phyloP scores from a whole-genome alignment of 2,888 invertebrate species.

The Temnothorax unifasciatus region DNA sequence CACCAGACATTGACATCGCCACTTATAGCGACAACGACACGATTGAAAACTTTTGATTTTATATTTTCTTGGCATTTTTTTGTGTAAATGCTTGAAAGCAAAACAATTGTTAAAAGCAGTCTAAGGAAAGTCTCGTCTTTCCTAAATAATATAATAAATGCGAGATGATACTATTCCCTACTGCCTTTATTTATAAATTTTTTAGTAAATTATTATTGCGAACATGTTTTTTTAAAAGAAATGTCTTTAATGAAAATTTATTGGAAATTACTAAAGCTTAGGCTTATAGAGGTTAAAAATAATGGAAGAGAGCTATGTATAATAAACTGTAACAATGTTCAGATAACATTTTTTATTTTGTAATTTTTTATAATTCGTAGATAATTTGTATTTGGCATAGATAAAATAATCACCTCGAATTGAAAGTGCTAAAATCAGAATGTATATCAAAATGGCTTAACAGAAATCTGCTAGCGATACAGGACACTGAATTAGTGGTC shows the following conservation, averaged over 20 bases:
- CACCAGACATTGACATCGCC: constrained; percentile 64
- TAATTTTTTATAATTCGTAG: background rate
- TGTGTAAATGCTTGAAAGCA: background rate
- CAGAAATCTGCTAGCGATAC: background rate
- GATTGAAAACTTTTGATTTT: constrained; percentile 43
- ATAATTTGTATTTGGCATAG: background rate
- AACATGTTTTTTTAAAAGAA: background rate
- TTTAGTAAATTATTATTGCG: background rate
- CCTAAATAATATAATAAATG: background rate
- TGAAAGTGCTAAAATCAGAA: background rate
- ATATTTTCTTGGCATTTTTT: constrained; percentile 52
- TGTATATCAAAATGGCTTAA: background rate
- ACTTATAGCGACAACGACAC: constrained; percentile 67
- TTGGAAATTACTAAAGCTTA: constrained; percentile 6
- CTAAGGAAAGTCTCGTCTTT: background rate
- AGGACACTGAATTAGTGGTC: constrained; percentile 18
- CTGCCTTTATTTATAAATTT: background rate
- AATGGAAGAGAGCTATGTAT: background rate
- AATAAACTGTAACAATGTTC: constrained; percentile 11
- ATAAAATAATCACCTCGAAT: background rate
- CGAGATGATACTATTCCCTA: background rate
- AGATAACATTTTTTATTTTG: constrained; percentile 10
- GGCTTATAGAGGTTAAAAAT: constrained; percentile 21
- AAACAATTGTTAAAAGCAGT: background rate
- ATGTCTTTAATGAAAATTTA: background rate